Evolutionary conservation across 1,140 invertebrate species (phyloP).

Genomic region (Drosophila tropicalis): DNA sequence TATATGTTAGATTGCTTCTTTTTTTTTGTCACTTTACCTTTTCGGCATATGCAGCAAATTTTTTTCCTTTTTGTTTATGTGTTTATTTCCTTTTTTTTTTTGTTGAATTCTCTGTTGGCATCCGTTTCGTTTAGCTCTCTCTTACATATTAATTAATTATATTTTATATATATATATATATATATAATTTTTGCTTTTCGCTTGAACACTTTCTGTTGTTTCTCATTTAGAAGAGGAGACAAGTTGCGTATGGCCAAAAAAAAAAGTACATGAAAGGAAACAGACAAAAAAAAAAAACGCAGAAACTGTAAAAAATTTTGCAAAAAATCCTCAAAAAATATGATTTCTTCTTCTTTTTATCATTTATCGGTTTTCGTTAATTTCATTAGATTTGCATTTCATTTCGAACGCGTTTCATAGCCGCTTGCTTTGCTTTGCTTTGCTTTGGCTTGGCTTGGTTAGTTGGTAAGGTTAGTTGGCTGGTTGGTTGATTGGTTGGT

Average conservation of each 20-base stretch:
- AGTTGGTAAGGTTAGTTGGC: conserved; percentile 21
- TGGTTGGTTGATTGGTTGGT: conserved; percentile 13
- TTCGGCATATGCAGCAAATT: conserved; percentile 13
- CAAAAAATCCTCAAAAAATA: conserved; percentile 68
- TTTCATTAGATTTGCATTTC: conserved; percentile 20
- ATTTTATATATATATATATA: conserved; percentile 8
- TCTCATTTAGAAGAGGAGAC: too few relatives aligned
- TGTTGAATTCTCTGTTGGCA: not conserved
- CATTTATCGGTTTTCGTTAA: conserved; percentile 15
- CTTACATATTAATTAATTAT: conserved; percentile 4
- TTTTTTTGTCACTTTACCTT: conserved; percentile 11
- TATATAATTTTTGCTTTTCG: conserved; percentile 30
- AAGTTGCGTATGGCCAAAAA: too few relatives aligned
- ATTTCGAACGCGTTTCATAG: conserved; percentile 2
- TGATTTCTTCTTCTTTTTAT: conserved; percentile 29
- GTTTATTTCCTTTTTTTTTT: not conserved
- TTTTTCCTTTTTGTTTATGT: too few relatives aligned
- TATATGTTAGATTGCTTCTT: conserved; percentile 11
- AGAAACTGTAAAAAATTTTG: conserved; percentile 64
- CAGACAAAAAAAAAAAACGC: not conserved
- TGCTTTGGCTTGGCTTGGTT: conserved; percentile 40
- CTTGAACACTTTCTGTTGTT: conserved; percentile 71
- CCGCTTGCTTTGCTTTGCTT: conserved; percentile 52
- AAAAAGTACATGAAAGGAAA: too few relatives aligned
- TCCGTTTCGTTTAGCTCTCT: conserved; percentile 4